A percentile compares a stretch with the other conserved stretches of the same genome.
phyloP scores from a whole-genome alignment of 2,888 invertebrate genomes.

The Drosophila subquinaria region DNA sequence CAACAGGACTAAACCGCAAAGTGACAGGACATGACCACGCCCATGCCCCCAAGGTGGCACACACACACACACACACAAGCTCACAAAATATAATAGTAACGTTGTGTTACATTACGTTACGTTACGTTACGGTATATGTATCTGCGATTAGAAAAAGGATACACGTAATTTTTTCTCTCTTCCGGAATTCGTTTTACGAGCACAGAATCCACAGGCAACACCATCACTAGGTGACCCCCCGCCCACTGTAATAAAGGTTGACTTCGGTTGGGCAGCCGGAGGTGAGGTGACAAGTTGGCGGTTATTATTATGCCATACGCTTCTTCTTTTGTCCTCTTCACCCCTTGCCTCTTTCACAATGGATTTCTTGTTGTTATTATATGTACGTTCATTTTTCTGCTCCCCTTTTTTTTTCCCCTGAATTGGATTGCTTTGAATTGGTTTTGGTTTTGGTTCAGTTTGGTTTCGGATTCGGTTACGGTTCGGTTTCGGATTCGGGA shows the following conservation, averaged over 20 bases:
- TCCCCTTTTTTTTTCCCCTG: neutral
- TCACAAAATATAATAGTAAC: slow-evolving; percentile 77
- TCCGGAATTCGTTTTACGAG: slow-evolving; percentile 72
- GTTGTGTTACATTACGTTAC: slow-evolving; percentile 31
- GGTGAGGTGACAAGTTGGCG: slow-evolving; percentile 77
- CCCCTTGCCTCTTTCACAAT: slow-evolving; percentile 55
- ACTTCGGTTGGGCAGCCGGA: slow-evolving; percentile 36
- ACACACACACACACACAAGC: slow-evolving; percentile 30
- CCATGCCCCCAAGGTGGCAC: slow-evolving; percentile 29
- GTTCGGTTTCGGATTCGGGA: slow-evolving; percentile 21
- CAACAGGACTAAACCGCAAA: slow-evolving; percentile 60
- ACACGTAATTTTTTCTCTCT: slow-evolving; percentile 72
- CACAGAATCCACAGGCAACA: slow-evolving; percentile 4
- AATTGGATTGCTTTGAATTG: slow-evolving; percentile 42
- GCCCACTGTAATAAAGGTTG: slow-evolving; percentile 52
- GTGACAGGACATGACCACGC: slow-evolving; percentile 52
- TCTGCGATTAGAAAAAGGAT: slow-evolving; percentile 78
- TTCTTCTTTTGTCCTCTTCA: slow-evolving; percentile 20
- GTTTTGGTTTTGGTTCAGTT: slow-evolving; percentile 33
- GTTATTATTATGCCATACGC: slow-evolving; percentile 78
- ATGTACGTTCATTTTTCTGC: neutral
- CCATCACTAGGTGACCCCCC: slow-evolving; percentile 5
- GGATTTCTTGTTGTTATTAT: slow-evolving; percentile 59
- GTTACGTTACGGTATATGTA: slow-evolving; percentile 48
- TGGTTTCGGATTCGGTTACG: slow-evolving; percentile 6